These are phyloP conservation scores for Otocyon megalotis DNA, from an alignment of 2,113 vertebrate genomes.

Conservation along the genomic window DNA sequence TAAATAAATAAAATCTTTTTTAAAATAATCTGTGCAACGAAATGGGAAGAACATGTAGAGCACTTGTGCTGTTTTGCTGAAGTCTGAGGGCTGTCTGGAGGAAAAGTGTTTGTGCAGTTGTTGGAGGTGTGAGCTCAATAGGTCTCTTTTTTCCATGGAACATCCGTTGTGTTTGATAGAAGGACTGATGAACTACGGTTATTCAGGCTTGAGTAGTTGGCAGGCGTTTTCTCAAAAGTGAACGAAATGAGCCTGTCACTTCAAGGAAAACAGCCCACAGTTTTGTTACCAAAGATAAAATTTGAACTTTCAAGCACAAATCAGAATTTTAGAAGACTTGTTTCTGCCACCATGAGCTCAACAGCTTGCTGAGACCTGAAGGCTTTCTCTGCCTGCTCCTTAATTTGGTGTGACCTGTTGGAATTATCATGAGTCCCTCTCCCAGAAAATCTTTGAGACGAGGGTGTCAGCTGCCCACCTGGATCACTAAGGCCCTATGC, in stretches of 20 bases:
- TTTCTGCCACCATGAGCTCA: slow-evolving; percentile 22
- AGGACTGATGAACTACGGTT: background rate
- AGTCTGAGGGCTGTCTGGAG: background rate
- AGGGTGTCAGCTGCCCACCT: background rate
- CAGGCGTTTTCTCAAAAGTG: slow-evolving; percentile 53
- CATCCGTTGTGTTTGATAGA: slow-evolving; percentile 37
- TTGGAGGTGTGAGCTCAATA: background rate
- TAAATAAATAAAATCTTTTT: background rate
- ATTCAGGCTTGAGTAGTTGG: slow-evolving; percentile 22
- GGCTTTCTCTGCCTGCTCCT: background rate
- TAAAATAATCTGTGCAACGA: background rate
- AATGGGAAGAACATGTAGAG: background rate
- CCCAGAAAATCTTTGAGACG: background rate
- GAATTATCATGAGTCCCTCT: background rate
- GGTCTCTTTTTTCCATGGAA: background rate
- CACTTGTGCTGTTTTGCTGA: background rate
- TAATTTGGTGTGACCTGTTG: background rate
- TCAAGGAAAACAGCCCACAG: slow-evolving; percentile 61
- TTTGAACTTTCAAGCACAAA: slow-evolving; percentile 57
- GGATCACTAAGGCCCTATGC: background rate
- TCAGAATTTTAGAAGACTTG: slow-evolving; percentile 47
- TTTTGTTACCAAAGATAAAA: slow-evolving; percentile 59
- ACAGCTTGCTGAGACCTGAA: background rate
- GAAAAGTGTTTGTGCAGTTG: background rate
- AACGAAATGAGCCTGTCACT: background rate